Conservation (phyloP, 2,888 invertebrate species). For the Noctua fimbriata region DNA sequence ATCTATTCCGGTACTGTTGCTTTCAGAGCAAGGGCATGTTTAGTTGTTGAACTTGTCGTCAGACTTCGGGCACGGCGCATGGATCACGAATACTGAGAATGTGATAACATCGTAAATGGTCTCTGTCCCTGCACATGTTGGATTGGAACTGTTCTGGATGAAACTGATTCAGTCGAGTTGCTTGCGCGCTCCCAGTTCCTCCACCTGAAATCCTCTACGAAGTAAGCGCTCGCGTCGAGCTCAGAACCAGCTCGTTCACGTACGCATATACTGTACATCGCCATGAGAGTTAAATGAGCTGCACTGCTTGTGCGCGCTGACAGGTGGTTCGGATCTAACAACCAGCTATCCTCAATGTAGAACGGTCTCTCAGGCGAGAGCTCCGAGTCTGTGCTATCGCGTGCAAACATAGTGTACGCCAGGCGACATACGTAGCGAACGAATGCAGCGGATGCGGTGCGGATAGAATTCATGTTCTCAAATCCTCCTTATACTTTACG, state of each 20-base stretch:
- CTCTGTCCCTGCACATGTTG: neutral
- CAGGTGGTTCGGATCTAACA: no score
- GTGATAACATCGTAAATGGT: neutral
- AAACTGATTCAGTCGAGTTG: neutral
- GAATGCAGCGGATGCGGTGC: no score
- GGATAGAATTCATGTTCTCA: no score
- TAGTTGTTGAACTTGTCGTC: neutral
- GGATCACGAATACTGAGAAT: neutral
- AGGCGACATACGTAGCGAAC: no score
- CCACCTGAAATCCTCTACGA: neutral
- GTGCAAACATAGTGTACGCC: no score
- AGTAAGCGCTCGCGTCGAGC: neutral
- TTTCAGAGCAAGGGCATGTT: neutral
- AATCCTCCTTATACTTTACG: no score
- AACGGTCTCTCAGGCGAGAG: no score
- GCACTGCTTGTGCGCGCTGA: no score
- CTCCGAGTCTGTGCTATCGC: no score
- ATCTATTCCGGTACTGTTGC: no score
- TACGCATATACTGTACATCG: neutral
- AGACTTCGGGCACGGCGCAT: neutral
- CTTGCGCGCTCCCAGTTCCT: neutral
- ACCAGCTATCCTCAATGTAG: no score
- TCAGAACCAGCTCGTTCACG: neutral
- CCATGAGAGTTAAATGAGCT: neutral
- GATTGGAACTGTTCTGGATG: neutral